Evolutionary conservation across 2,797 vertebrate species (phyloP), one percentile per base, ranked within the genome.

Genomic region (Lerista edwardsae): DNA sequence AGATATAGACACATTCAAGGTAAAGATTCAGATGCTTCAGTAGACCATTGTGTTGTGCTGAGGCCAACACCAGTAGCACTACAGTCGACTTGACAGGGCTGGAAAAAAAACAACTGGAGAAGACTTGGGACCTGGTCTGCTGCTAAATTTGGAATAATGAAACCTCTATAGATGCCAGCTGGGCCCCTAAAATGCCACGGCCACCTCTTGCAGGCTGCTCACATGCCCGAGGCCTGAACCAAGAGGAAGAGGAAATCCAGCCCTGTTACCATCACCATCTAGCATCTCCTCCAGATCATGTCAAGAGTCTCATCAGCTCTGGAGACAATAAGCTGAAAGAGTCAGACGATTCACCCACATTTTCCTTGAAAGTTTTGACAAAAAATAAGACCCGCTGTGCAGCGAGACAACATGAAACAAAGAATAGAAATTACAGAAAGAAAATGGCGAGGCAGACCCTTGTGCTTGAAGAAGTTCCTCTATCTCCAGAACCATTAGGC

Each of bases 141-240:
- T 14, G 73, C 59, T 73, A 82, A 6, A n/a, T 64, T 61, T 69
- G 55, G 61, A 86, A 84, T 81, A 59, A 62, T 91, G 57, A 25
- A 3, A 0, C 17, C 87, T 34, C 68, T 67, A 47, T 85, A 82
- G 75, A 51, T 83, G 64, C 79, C 74, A 57, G 23, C 74, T 86
- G 80, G 1, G 1, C 39, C 64, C 75, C 76, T 69, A 71, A 90
- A 86, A 93, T 92, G 92, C 62, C 79, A 0, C 31, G 57, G 67
- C 75, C 84, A 12, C 62, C 78, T 87, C 36, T 17, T 0, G 1
- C 19, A 29, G 75, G 80, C 83, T 72, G 29, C 67, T 76, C 87
- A 79, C 89, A 90, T 23, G 47, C 83, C 75, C 88, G 76, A 84
- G 59, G 4, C 69, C 90, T 90, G 73, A 85, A 83, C 0, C 75